Conservation (phyloP, 2,797 vertebrate species). For the Distichodus sexfasciatus region DNA sequence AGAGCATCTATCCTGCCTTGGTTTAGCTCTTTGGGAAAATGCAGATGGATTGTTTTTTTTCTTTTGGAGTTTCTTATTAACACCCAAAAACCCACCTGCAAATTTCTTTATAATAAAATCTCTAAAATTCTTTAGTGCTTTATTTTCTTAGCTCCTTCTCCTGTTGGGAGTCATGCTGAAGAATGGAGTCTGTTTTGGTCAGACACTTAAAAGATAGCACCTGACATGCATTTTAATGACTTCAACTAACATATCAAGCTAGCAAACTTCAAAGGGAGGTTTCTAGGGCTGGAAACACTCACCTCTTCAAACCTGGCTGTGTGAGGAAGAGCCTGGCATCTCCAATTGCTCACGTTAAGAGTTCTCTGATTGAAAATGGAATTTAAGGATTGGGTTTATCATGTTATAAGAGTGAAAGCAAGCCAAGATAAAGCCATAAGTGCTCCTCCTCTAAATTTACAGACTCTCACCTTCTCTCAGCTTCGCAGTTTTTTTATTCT, state of each 20-base stretch:
- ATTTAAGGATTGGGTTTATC: conserved; percentile 55
- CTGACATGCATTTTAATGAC: neutral
- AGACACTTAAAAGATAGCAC: neutral
- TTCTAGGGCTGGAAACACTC: conserved; percentile 15
- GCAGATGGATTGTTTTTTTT: neutral
- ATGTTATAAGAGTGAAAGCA: conserved; percentile 47
- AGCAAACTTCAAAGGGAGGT: conserved; percentile 27
- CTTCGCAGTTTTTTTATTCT: conserved; percentile 31
- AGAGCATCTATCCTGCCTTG: neutral
- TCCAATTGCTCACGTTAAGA: neutral
- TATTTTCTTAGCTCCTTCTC: neutral
- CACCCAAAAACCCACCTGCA: no score
- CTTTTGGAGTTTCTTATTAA: no score
- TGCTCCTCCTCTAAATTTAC: conserved; percentile 46
- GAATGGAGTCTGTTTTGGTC: neutral
- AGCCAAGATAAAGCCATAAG: conserved; percentile 35
- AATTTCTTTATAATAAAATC: no score
- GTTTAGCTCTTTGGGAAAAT: neutral
- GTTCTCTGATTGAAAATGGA: conserved; percentile 26
- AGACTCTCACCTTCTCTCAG: conserved; percentile 34
- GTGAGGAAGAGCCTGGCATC: conserved; percentile 2
- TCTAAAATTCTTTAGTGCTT: no score
- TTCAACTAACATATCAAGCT: conserved; percentile 4
- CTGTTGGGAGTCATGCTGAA: neutral
- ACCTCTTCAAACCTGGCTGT: neutral